These are phyloP conservation scores for Lepidonotus clava DNA, from an alignment of 2,888 invertebrate species.

Conservation along the genomic window DNA sequence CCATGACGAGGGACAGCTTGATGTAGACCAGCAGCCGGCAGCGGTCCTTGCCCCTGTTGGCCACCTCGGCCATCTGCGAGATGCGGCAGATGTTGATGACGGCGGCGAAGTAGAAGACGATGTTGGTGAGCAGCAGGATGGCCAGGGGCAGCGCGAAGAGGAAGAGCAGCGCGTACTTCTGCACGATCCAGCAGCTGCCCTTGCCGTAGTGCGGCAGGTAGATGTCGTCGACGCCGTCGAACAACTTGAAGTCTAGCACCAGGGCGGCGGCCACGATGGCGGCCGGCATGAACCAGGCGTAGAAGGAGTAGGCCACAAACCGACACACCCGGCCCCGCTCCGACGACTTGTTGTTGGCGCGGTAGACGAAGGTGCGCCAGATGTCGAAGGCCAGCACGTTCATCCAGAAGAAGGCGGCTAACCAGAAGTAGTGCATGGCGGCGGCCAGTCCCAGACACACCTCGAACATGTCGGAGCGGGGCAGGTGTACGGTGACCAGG, in stretches of 20 bases:
- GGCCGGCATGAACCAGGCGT: slow-evolving; percentile 80
- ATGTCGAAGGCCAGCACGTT: slow-evolving; percentile 84
- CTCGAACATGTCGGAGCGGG: not conserved
- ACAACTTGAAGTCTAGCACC: slow-evolving; percentile 80
- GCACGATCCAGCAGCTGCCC: slow-evolving; percentile 82
- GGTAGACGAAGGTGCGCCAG: slow-evolving; percentile 81
- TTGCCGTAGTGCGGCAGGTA: slow-evolving; percentile 81
- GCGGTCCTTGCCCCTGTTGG: slow-evolving; percentile 53
- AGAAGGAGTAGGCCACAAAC: slow-evolving; percentile 73
- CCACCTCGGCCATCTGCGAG: not conserved
- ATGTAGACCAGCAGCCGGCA: slow-evolving; percentile 61
- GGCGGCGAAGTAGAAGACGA: slow-evolving; percentile 82
- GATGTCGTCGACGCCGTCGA: slow-evolving; percentile 62
- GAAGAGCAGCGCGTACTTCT: slow-evolving; percentile 82
- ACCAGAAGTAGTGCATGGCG: slow-evolving; percentile 82
- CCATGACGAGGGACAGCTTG: slow-evolving; percentile 78
- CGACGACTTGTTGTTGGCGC: slow-evolving; percentile 39
- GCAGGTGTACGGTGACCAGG: slow-evolving; percentile 80
- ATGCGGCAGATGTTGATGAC: slow-evolving; percentile 82
- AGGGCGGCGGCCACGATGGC: slow-evolving; percentile 73
- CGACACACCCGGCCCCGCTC: slow-evolving; percentile 59
- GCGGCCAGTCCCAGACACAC: slow-evolving; percentile 81
- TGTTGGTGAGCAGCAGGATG: slow-evolving; percentile 81
- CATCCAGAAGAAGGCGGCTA: slow-evolving; percentile 83
- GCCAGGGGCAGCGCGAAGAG: slow-evolving; percentile 83